Base-by-base conservation (phyloP, 37 sponge, comb jelly and placozoan genomes). In the Axinella damicornis region DNA sequence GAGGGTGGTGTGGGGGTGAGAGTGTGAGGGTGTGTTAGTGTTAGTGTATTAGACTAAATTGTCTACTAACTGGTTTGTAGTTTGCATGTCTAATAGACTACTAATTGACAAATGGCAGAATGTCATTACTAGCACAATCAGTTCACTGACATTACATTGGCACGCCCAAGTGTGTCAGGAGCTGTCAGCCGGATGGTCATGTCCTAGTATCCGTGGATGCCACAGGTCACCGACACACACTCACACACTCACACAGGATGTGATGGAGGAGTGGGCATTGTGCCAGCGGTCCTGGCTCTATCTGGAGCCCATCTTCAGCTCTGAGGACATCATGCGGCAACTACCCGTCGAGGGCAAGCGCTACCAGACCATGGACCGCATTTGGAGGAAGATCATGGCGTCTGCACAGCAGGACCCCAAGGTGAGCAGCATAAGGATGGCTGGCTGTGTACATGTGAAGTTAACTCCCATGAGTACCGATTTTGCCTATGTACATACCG, bases 281-380 rank as follows among this genome's bases (percentile, higher is more conserved):
- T 99, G 99, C 71, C 99, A 99, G 91, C 57, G 88, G n/a, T 90
- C 92, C 36, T 99, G 99, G 99, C 92, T 99, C 65, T 99, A 99
- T 57, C 82, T 99, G 54, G 99, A 99, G 87, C 99, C 99, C 19
- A 96, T 99, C 79, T 99, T 99, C 92, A 82, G 86, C 79, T 90
- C 92, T 38, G 97, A 96, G 21, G 99, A 99, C 88, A 99, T 99
- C 84, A 99, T 93, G 87, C 61, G 87, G 25, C 99, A 99, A 82
- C 89, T 99, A 0, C 99, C 99, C 32, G 96, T 97, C 31, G 99
- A 99, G 74, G 92, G 97, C 66, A 95, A 97, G 82, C 68, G 97
- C 11, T 99, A 95, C 88, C 97, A 97, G 87, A 99, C 97, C 36
- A 97, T 99, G 99, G 99, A 99, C 77, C 79, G 97, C 24, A 91